A percentile compares a stretch with the other conserved stretches of the same genome.
phyloP scores from a whole-genome alignment of 2,113 vertebrate genomes.

The Myiagra hebetior region DNA sequence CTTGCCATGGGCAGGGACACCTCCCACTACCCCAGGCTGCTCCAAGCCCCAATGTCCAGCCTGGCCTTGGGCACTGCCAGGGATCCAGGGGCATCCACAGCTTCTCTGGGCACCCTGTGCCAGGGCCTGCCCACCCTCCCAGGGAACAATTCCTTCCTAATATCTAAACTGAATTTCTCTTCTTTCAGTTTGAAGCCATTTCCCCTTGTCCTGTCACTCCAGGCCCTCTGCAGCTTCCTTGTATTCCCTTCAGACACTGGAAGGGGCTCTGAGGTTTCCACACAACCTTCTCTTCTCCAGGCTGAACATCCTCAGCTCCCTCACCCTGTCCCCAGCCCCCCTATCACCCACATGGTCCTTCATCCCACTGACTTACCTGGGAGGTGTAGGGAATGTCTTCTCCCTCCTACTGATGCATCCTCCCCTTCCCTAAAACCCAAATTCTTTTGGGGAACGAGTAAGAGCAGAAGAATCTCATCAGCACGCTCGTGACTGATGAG shows the following conservation, averaged over 20 bases:
- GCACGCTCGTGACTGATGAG: constrained; percentile 34
- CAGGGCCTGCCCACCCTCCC: rapidly evolving
- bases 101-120: background rate
- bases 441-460: background rate
- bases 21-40: rapidly evolving
- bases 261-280: background rate
- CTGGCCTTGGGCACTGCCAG: background rate
- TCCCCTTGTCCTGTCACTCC: background rate
- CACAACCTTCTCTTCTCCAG: background rate
- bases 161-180: background rate
- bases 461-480: background rate
- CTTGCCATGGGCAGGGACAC: background rate
- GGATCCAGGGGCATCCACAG: background rate
- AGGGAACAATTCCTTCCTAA: rapidly evolving
- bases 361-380: background rate
- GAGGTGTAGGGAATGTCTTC: background rate
- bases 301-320: background rate
- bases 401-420: background rate
- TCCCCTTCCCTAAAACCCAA: background rate
- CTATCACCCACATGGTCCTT: background rate
- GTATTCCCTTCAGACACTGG: background rate
- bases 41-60: rapidly evolving
- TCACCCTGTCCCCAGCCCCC: background rate
- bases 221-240: background rate
- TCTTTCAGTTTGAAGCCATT: background rate